phyloP scores from a whole-genome alignment of 2,797 vertebrate genomes.

The Gymnodraco acuticeps region DNA sequence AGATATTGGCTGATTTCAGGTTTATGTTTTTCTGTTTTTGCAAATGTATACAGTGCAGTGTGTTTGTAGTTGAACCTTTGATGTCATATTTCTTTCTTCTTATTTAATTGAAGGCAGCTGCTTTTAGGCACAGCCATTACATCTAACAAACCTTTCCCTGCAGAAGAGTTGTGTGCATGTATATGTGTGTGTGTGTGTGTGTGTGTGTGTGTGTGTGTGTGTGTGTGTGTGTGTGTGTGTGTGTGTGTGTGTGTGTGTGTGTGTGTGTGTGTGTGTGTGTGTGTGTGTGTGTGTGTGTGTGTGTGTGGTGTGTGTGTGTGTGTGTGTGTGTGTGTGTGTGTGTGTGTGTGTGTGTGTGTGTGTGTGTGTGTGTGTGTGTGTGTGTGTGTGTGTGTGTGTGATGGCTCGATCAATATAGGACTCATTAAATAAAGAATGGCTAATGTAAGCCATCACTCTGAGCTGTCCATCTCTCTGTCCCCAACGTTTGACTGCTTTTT shows the following conservation, averaged over 20 bases:
- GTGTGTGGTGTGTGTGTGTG: neutral
- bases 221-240: neutral
- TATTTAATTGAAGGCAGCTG: slow-evolving; percentile 35
- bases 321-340: slow-evolving; percentile 2
- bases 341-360: neutral
- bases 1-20: slow-evolving; percentile 4
- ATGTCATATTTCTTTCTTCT: slow-evolving; percentile 19
- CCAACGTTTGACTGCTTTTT: slow-evolving; percentile 21
- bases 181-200: slow-evolving; percentile 10
- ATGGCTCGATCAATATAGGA: slow-evolving; percentile 51
- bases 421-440: slow-evolving; percentile 66
- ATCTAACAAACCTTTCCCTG: slow-evolving; percentile 35
- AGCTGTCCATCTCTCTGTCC: slow-evolving; percentile 39
- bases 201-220: slow-evolving; percentile 6
- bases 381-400: neutral
- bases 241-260: no score
- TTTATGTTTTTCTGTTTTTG: neutral
- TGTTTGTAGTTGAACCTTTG: slow-evolving; percentile 1
- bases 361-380: neutral
- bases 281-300: neutral
- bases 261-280: slow-evolving; percentile 16
- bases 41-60: neutral
- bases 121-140: slow-evolving; percentile 52
- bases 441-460: slow-evolving; percentile 65
- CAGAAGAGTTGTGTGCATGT: neutral